Base-by-base conservation (phyloP, 2,797 vertebrate species). In the Carcharodon carcharias region DNA sequence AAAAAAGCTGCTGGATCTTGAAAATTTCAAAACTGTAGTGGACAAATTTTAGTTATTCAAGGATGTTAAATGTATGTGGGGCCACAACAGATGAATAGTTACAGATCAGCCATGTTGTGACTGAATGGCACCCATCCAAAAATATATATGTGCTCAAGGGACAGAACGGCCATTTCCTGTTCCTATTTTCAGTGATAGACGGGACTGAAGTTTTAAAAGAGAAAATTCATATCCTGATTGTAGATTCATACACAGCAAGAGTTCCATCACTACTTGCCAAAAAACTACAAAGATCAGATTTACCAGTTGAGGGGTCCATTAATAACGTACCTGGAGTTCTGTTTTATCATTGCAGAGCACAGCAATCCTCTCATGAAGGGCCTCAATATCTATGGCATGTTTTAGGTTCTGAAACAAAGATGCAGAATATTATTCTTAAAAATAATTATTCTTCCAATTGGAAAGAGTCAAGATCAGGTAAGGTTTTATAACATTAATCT, bases 291-390 rank as follows among this genome's bases (percentile, higher is more conserved):
- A 23, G 35, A 9, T n/a, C 89, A 63, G 14, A 35, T 45, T 93
- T 61, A 40, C 54, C 69, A n/a, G 2, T 35, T 35, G 35, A 18
- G 45, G 71, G 11, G 11, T 31, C 16, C 26, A 54, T 7, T 31
- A 35, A 56, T n/a, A 56, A 96, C 97, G 97, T 98, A 99, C 99
- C 98, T 99, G 98, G 96, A 99, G 97, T 69, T 98, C 98, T 93
- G 98, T 69, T 63, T 98, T 97, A 0, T 98, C 98, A 97, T 98
- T 98, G 96, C 98, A 98, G 89, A 99, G 97, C 96, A 98, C 98
- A 2, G 97, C 97, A 96, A 98, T 98, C 97, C 98, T 98, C 98
- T 97, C 98, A 96, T 98, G 98, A 97, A 99, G 97, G 69, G 97
- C 97, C 0, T 99, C 98, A 0, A 96, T 97, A 96, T 99, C 98